These are phyloP conservation scores for Cabera pusaria DNA, from an alignment of 2,888 invertebrate genomes.

Conservation along the genomic window DNA sequence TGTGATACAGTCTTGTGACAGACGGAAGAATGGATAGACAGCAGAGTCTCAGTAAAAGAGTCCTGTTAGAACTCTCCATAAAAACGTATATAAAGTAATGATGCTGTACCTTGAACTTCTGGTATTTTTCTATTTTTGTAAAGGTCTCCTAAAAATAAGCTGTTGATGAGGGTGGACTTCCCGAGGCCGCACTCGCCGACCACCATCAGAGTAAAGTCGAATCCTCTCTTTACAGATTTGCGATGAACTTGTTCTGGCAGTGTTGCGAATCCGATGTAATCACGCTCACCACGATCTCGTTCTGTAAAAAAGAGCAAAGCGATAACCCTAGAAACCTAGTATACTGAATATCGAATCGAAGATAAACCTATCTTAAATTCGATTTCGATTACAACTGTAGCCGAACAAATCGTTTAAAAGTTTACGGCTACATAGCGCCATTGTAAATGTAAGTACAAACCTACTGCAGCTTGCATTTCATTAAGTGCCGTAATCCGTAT, in stretches of 20 bases:
- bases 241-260: constrained; percentile 98
- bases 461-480: constrained; percentile 11
- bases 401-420: no score
- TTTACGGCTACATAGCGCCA: no score
- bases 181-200: constrained; percentile 97
- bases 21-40: no score
- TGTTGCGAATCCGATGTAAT: constrained; percentile 97
- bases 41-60: no score
- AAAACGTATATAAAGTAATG: background rate
- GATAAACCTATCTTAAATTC: no score
- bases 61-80: background rate
- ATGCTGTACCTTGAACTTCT: constrained; percentile 86
- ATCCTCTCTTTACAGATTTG: constrained; percentile 97
- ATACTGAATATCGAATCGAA: no score
- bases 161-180: constrained; percentile 97
- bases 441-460: no score
- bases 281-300: constrained; percentile 85
- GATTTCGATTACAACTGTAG: no score
- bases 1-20: no score
- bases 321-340: no score
- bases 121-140: constrained; percentile 92
- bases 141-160: constrained; percentile 95
- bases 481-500: constrained; percentile 13
- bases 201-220: constrained; percentile 98
- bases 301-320: no score